Base-by-base conservation (phyloP, 2,113 vertebrate genomes). In the Leptobrachium ailaonicum region DNA sequence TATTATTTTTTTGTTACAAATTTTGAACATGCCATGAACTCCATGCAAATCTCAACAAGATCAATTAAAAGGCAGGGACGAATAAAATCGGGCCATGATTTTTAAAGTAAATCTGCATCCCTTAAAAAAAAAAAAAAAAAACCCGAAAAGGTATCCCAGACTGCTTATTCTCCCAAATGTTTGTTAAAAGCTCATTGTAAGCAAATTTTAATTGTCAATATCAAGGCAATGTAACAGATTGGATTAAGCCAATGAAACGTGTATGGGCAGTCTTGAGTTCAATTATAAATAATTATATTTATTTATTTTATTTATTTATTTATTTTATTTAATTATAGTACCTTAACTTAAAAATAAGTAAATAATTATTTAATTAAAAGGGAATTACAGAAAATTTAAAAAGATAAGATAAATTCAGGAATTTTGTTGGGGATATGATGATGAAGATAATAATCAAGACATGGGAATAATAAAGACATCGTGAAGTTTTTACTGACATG, bases 11-110 rank as follows among this genome's bases (percentile, higher is more conserved):
- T 54, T 54, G 6, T 54, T 54, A 8, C 11, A 8, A 54, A 54
- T 54, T 54, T 68, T 69, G 68, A 63, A 47, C 79, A 81, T 81
- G 79, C 79, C 75, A 75, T 68, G 71, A 81, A 75, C 7, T 75
- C 64, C 79, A 81, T 81, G 79, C 79, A 81, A 62, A 68, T 53
- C 79, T 66, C 20, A 47, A 54, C 54, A 20, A 69, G 69, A 60
- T 63, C 79, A 81, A 75, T 81, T 75, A 12, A n/a, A 75, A 32
- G 63, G 71, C 8, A 79, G 43, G 40, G 73, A 69, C 45, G 43
- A 62, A 6, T 53, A 14, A n/a, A 69, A 81, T 41, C 7, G 42
- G 64, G n/a, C 41, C 53, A 71, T 44, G 14, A 42, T 47, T 67
- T 42, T 32, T 9, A 45, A 75, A 43, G 41, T 10, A 73, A 13